Percentiles rank a stretch among this genome's conserved stretches.
These are phyloP conservation scores for Falco novaeseelandiae DNA, from an alignment of 2,797 vertebrate species.

Conservation along the genomic window DNA sequence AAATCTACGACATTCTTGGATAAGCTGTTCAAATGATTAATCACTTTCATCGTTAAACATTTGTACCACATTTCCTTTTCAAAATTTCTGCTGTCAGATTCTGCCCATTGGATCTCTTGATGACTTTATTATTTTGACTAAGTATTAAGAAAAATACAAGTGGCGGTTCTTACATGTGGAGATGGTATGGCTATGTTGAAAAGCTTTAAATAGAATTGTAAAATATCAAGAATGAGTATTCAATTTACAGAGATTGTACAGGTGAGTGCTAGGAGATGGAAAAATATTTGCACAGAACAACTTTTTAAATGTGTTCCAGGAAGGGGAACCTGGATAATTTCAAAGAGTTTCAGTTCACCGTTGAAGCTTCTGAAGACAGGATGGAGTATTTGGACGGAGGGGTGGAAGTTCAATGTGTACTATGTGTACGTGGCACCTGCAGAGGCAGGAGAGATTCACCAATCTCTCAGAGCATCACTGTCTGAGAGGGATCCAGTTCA, in stretches of 20 bases:
- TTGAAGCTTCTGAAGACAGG: not conserved
- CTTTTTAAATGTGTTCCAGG: not conserved
- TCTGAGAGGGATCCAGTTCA: not conserved
- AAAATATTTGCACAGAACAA: not conserved
- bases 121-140: not conserved
- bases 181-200: not conserved
- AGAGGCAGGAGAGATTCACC: not conserved
- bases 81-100: not conserved
- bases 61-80: not conserved
- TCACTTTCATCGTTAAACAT: not conserved
- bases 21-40: slow-evolving; percentile 19
- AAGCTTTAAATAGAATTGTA: not conserved
- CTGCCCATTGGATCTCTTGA: not conserved
- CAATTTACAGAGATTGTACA: not conserved
- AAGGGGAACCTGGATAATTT: not conserved
- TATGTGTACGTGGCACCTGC: not conserved
- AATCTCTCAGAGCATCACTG: not conserved
- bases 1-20: not conserved
- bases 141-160: not conserved
- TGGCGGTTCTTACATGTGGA: not conserved
- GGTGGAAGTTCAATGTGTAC: not conserved
- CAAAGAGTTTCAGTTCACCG: not conserved
- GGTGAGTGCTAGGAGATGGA: not conserved
- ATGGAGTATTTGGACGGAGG: not conserved
- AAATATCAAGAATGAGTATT: not conserved